Evolutionary conservation across 2,888 invertebrate genomes (phyloP).

Genomic region (Gandaritis pyraliata): DNA sequence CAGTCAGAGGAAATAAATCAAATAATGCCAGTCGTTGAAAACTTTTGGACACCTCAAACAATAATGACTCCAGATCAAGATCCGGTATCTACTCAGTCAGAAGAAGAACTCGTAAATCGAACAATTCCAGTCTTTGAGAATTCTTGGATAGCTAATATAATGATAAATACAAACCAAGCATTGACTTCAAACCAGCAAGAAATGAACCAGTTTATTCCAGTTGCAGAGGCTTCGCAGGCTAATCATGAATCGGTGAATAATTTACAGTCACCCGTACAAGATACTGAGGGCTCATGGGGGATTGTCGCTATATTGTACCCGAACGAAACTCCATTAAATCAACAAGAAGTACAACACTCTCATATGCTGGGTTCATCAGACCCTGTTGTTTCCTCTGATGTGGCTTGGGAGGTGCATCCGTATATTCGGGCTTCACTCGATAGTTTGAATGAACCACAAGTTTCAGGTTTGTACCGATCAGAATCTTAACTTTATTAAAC

Average conservation of each 20-base stretch:
- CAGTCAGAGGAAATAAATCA: not conserved
- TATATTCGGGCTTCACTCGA: conserved; percentile 7
- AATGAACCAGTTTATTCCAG: not conserved
- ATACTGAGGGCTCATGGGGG: not conserved
- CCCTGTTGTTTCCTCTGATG: not conserved
- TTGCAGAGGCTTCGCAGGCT: not conserved
- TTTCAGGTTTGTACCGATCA: conserved; percentile 6
- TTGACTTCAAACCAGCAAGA: not conserved
- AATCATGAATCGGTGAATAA: not conserved
- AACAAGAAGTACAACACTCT: not conserved
- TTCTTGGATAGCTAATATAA: not conserved
- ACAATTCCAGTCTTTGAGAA: not conserved
- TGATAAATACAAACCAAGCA: not conserved
- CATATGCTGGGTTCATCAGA: not conserved
- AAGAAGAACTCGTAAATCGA: not conserved
- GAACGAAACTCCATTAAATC: not conserved
- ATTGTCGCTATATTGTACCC: conserved; percentile 4
- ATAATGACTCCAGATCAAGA: not conserved
- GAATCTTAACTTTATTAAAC: too few species aligned
- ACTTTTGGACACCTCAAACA: not conserved
- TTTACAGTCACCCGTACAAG: not conserved
- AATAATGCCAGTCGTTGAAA: not conserved
- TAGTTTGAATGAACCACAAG: conserved; percentile 10
- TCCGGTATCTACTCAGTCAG: not conserved
- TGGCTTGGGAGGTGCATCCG: not conserved